These are phyloP conservation scores for Caenorhabditis tropicalis DNA, from an alignment of 1,140 invertebrate species.

Conservation along the genomic window DNA sequence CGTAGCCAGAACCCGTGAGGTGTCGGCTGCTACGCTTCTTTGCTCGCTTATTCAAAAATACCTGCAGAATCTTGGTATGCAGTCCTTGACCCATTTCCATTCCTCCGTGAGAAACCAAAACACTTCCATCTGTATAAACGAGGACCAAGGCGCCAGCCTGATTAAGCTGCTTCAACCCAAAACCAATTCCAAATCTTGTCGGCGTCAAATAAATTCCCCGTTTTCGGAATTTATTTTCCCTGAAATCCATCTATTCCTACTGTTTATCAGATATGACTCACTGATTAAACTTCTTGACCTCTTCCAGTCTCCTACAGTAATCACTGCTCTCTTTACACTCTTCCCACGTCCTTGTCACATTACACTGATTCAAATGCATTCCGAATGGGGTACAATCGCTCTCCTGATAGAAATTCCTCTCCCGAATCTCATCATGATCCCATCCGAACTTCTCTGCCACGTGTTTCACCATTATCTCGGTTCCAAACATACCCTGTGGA, in stretches of 20 bases:
- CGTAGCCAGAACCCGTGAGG: not conserved
- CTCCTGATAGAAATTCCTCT: conserved; percentile 84
- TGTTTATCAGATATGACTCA: not conserved
- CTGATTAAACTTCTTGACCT: conserved; percentile 80
- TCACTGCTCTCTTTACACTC: conserved; percentile 81
- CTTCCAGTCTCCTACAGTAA: conserved; percentile 76
- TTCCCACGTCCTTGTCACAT: conserved; percentile 82
- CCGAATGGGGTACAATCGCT: conserved; percentile 83
- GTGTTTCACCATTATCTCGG: conserved; percentile 69
- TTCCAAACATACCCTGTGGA: conserved; percentile 53
- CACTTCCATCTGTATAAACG: conserved; percentile 88
- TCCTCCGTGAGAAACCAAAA: conserved; percentile 87
- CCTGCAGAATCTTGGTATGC: conserved; percentile 92
- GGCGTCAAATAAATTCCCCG: conserved; percentile 86
- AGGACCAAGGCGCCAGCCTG: conserved; percentile 87
- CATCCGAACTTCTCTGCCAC: conserved; percentile 80
- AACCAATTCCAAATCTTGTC: conserved; percentile 88
- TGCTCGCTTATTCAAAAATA: too few species aligned
- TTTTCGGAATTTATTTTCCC: conserved; percentile 84
- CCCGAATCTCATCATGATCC: conserved; percentile 76
- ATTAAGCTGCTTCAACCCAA: conserved; percentile 82
- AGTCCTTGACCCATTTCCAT: conserved; percentile 95
- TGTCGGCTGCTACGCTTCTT: not conserved
- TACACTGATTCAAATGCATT: conserved; percentile 81
- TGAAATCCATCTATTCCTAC: not conserved